Evolutionary conservation across 2,888 invertebrate genomes (phyloP), one percentile per base, ranked within the genome.

Genomic region (Elaeidobius kamerunicus): DNA sequence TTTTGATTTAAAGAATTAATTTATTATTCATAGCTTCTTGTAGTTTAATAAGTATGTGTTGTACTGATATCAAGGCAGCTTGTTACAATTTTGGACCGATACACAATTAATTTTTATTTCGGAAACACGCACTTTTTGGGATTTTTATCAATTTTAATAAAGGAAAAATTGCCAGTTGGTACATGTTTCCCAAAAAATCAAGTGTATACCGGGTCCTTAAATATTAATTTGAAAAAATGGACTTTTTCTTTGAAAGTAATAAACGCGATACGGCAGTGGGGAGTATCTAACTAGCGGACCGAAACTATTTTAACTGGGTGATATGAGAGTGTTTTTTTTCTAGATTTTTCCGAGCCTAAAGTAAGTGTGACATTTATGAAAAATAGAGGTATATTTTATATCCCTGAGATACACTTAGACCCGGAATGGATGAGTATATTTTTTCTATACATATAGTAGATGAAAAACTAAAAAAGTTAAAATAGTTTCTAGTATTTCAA

Each of bases 21-120:
- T n/a, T n/a, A n/a, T n/a, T 38, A n/a, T 36, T 46, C 30, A 53
- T 52, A 46, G 40, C 41, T n/a, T n/a, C n/a, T 45, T 53, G 42
- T 50, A 51, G 51, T 55, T 53, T 69, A 67, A 64, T n/a, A 55
- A 46, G 47, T 55, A 55, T 56, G 48, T 55, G 47, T 74, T 74
- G 74, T 74, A 74, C 74, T 74, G 72, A 71, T 68, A 71, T 55
- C 57, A 74, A 74, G 74, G 74, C 74, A 74, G 71, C 74, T 73
- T 74, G 73, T 73, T 74, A 45, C 56, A 47, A 42, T 45, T 54
- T 16, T 28, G 30, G 51, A 42, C 39, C 19, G 39, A 39, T 39
- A 39, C 39, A 36, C 20, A 39, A 7, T 27, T 27, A 27, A 27
- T 27, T 7, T 27, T 27, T 27, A 7, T 27, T 27, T 27, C 9